These are phyloP conservation scores for Acestrorhynchus altus DNA, from an alignment of 2,797 vertebrate genomes.

Conservation along the genomic window DNA sequence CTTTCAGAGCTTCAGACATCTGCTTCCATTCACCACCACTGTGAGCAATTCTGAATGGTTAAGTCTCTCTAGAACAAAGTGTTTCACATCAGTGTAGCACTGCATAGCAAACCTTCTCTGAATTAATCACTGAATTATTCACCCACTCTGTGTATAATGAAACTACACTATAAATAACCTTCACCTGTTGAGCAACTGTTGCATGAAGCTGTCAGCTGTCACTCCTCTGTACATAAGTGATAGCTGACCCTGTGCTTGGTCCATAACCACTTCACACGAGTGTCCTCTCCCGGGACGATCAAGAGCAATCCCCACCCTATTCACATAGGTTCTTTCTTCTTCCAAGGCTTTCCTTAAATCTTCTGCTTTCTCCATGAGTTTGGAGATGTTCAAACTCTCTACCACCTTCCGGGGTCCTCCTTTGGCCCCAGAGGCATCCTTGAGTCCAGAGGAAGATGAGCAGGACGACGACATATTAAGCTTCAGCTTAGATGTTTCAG, in stretches of 20 bases:
- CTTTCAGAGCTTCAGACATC: too few relatives aligned
- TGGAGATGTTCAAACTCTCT: slow-evolving; percentile 95
- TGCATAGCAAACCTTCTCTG: too few relatives aligned
- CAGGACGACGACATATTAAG: slow-evolving; percentile 70
- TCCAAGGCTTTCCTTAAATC: slow-evolving; percentile 91
- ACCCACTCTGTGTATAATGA: too few relatives aligned
- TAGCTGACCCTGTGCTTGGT: slow-evolving; percentile 84
- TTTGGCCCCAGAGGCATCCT: slow-evolving; percentile 84
- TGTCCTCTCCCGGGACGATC: slow-evolving; percentile 80
- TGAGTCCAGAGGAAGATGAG: slow-evolving; percentile 74
- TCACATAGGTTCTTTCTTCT: slow-evolving; percentile 91
- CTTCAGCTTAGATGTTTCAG: slow-evolving; percentile 79
- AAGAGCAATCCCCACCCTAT: slow-evolving; percentile 71
- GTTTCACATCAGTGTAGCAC: too few relatives aligned
- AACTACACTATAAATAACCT: not conserved
- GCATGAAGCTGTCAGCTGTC: slow-evolving; percentile 95
- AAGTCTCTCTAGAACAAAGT: too few relatives aligned
- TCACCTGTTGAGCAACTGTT: slow-evolving; percentile 93
- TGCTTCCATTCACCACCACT: too few relatives aligned
- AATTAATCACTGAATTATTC: too few relatives aligned
- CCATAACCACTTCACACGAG: slow-evolving; percentile 81
- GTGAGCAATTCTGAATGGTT: too few relatives aligned
- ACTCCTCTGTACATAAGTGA: slow-evolving; percentile 88
- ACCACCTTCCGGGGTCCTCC: slow-evolving; percentile 75
- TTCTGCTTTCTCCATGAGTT: slow-evolving; percentile 96